A percentile compares a stretch with the other conserved stretches of the same genome.
Evolutionary conservation across 2,888 invertebrate species (phyloP).

Genomic region (Chironomus riparius): DNA sequence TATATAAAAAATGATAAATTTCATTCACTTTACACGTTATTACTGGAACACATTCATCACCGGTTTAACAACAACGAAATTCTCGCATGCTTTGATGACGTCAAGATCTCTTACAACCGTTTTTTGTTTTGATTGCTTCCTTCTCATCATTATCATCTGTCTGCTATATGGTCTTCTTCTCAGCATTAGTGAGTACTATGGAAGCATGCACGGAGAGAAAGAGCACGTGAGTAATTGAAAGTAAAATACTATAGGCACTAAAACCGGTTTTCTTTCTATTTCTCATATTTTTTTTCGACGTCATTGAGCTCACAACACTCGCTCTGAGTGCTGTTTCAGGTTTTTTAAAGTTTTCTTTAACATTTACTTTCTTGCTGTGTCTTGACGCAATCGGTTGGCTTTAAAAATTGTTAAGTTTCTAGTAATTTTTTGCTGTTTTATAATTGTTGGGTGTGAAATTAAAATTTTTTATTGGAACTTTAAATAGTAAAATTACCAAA

Average conservation of each 20-base stretch:
- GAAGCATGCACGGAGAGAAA: not conserved
- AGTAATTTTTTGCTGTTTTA: too few species aligned
- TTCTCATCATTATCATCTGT: not conserved
- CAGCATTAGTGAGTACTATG: not conserved
- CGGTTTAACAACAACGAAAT: not conserved
- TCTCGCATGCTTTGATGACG: not conserved
- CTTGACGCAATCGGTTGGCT: not conserved
- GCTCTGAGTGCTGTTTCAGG: not conserved
- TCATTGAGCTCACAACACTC: not conserved
- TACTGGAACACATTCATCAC: not conserved
- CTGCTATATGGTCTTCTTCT: not conserved
- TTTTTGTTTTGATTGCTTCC: not conserved
- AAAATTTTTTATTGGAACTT: not conserved
- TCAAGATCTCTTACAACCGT: not conserved
- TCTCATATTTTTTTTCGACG: not conserved
- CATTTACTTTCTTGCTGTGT: constrained; percentile 2
- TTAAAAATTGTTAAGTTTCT: not conserved
- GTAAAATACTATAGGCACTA: not conserved
- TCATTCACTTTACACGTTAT: not conserved
- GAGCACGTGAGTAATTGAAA: constrained; percentile 1
- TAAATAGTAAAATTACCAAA: not conserved
- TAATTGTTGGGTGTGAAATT: too few species aligned
- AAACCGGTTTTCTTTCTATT: not conserved
- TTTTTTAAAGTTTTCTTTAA: not conserved
- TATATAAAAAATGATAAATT: not conserved